Percentiles rank a stretch among this genome's conserved stretches.
Conservation (phyloP, 1,140 invertebrate genomes). For the Listronotus oregonensis region DNA sequence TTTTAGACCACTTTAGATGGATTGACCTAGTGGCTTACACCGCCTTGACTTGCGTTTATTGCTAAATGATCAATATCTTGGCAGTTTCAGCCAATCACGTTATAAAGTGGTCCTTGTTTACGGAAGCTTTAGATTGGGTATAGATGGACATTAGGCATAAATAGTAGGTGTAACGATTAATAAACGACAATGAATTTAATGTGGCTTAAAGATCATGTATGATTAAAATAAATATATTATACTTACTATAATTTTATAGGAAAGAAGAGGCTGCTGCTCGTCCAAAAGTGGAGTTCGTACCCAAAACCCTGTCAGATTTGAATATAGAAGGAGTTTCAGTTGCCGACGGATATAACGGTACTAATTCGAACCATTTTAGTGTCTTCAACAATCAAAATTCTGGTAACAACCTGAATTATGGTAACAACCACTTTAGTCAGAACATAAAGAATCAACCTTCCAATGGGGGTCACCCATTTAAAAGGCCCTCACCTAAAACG, state of each 20-base stretch:
- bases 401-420: conserved; percentile 16
- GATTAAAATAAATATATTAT: too few relatives aligned
- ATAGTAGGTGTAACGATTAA: too few relatives aligned
- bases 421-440: conserved; percentile 40
- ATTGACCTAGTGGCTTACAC: too few relatives aligned
- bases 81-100: too few relatives aligned
- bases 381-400: conserved; percentile 43
- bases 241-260: conserved; percentile 60
- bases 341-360: conserved; percentile 58
- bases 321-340: conserved; percentile 70
- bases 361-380: conserved; percentile 38
- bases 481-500: conserved; percentile 46
- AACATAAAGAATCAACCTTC: conserved; percentile 33
- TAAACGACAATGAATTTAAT: too few relatives aligned
- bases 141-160: too few relatives aligned
- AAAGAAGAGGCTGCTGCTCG: conserved; percentile 86
- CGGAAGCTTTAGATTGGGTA: too few relatives aligned
- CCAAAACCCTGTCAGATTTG: conserved; percentile 89
- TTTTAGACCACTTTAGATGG: too few relatives aligned
- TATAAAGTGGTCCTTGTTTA: too few relatives aligned
- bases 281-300: conserved; percentile 90
- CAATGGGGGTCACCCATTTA: conserved; percentile 36
- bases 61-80: too few relatives aligned
- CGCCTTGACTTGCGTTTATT: too few relatives aligned
- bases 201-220: too few relatives aligned